Evolutionary conservation across 2,888 invertebrate genomes (phyloP), one percentile per base, ranked within the genome.

Genomic region (Acanthococcus lagerstroemiae): DNA sequence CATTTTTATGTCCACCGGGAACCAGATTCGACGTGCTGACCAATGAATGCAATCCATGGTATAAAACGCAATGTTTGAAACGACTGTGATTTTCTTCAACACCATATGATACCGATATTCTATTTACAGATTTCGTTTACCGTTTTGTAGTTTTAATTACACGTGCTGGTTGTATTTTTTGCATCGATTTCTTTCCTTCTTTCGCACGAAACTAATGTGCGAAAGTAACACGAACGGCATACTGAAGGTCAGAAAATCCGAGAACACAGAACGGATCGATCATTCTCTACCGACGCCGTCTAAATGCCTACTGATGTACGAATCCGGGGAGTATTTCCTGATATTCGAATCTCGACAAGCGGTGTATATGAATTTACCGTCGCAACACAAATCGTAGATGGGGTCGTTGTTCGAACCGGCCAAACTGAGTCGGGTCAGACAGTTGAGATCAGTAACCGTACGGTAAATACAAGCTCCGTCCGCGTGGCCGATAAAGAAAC

Each of bases 351-450:
- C 87, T 69, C 87, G 77, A 72, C 84, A 84, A 1, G 80, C 82
- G 1, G 84, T 81, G 70, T 82, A 83, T 30, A 87, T 75, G 73
- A 79, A 79, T 19, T 72, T 73, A 3, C 80, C 80, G 72, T 84
- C 83, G 69, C 79, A 79, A 0, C 80, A 76, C 26, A 86, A 75
- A 70, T 81, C 82, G 73, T 86, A 81, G 17, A 88, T 79, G 0
- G 86, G 85, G 72, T 87, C 87, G 74, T 81, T 84, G 72, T 87
- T 84, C 0, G 86, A 78, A 0, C 87, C 87, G 6, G 85, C 85
- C n/a, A 87, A 75, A 68, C 83, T 82, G 0, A 82, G 76, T 67
- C 60, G 72, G 61, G 44, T 70, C 72, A 66, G 37, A 37, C 74
- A 72, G 1, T 55, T 25, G 9, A 46, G 46, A 63, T 76, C 75